A percentile compares a stretch with the other conserved stretches of the same genome.
These are phyloP conservation scores for Oreocharis arfaki DNA, from an alignment of 2,113 vertebrate genomes.

Conservation along the genomic window DNA sequence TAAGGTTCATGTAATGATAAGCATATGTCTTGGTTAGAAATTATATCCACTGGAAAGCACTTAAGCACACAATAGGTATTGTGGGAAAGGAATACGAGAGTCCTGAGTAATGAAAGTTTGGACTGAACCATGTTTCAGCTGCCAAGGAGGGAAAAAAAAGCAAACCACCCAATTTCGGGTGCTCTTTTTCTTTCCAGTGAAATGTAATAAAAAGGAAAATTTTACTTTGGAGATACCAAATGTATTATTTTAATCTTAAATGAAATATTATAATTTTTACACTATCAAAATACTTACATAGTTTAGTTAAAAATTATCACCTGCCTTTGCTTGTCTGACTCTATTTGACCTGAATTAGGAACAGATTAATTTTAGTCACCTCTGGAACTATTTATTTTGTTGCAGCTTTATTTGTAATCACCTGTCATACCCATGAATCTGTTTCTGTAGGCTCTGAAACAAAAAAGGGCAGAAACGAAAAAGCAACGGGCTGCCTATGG, in stretches of 20 bases:
- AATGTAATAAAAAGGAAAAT: background rate
- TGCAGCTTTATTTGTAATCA: background rate
- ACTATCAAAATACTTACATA: background rate
- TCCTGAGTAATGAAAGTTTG: background rate
- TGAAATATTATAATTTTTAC: background rate
- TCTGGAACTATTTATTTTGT: background rate
- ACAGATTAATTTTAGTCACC: background rate
- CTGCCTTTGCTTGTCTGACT: background rate
- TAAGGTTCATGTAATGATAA: background rate
- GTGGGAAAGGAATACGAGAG: background rate
- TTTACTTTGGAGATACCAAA: background rate
- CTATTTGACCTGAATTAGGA: background rate
- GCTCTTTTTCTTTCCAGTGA: background rate
- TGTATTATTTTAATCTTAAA: background rate
- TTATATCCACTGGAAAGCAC: background rate
- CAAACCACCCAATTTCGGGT: background rate
- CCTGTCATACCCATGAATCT: background rate
- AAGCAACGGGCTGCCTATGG: background rate
- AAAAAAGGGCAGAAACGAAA: background rate
- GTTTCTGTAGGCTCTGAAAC: background rate
- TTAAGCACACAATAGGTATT: rapidly evolving
- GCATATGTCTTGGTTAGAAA: background rate
- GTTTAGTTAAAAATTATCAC: background rate
- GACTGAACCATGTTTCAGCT: background rate
- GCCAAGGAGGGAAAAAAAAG: background rate